Percentiles rank a stretch among this genome's conserved stretches.
Conservation (phyloP, 1,140 invertebrate species). For the Diachasma alloeum region DNA sequence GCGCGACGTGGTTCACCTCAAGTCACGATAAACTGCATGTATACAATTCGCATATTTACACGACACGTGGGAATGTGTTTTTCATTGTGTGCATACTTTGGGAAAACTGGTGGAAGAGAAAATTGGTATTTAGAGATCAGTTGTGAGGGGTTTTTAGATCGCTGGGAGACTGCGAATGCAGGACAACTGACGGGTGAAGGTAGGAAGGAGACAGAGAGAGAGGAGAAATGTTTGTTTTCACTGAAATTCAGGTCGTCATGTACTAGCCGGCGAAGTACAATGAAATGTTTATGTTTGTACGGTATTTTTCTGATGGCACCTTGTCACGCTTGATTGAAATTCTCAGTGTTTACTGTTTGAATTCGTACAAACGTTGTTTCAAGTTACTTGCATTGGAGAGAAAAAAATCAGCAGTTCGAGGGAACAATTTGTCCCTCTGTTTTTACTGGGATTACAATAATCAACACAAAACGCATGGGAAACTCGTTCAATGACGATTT, state of each 20-base stretch:
- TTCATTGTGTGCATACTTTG: neutral
- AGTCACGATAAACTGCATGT: conserved; percentile 4
- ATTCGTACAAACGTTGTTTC: neutral
- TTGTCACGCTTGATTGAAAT: neutral
- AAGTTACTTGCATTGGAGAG: too few relatives aligned
- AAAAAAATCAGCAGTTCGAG: too few relatives aligned
- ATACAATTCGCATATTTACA: conserved; percentile 1
- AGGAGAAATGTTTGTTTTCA: neutral
- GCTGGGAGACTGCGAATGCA: neutral
- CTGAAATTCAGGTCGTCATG: neutral
- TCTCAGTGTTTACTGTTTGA: neutral
- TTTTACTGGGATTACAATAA: neutral
- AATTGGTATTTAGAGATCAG: neutral
- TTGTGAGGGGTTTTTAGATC: neutral
- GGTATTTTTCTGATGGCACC: neutral
- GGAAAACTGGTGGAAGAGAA: neutral
- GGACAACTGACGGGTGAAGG: neutral
- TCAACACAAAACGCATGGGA: too few relatives aligned
- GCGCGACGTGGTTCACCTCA: neutral
- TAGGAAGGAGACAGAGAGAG: neutral
- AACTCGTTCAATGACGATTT: too few relatives aligned
- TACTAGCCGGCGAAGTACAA: neutral
- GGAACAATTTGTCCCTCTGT: neutral
- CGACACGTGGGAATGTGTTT: neutral
- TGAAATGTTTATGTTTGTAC: neutral